Evolutionary conservation across 2,797 vertebrate species (phyloP).

Genomic region (Setipinna tenuifilis): DNA sequence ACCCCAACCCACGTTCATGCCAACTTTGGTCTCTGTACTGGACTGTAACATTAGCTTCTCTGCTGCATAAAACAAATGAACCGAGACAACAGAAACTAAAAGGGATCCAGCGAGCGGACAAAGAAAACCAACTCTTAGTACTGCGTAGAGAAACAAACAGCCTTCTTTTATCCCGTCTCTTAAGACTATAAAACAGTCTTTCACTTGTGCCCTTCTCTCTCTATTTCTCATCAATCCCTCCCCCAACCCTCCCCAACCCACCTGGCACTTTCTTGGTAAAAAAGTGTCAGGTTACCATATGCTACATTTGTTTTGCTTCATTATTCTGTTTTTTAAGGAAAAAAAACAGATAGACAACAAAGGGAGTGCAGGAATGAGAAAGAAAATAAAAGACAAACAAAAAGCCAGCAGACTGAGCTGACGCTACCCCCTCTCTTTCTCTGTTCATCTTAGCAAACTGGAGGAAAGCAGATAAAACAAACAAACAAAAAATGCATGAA

Average conservation of each 20-base stretch:
- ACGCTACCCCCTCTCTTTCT: slow-evolving; percentile 32
- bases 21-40: slow-evolving; percentile 89
- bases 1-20: slow-evolving; percentile 49
- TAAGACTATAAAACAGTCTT: slow-evolving; percentile 60
- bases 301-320: slow-evolving; percentile 74
- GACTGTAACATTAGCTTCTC: slow-evolving; percentile 60
- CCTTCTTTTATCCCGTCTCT: slow-evolving; percentile 46
- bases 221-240: slow-evolving; percentile 34
- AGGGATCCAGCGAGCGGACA: slow-evolving; percentile 40
- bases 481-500: slow-evolving; percentile 52
- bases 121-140: slow-evolving; percentile 40
- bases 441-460: slow-evolving; percentile 57
- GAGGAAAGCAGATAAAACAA: slow-evolving; percentile 35
- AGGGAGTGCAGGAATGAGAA: background rate
- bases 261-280: slow-evolving; percentile 58
- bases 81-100: slow-evolving; percentile 11
- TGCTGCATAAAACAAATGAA: slow-evolving; percentile 45
- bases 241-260: slow-evolving; percentile 51
- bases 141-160: slow-evolving; percentile 53
- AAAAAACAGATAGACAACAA: slow-evolving; percentile 41
- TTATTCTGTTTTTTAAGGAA: slow-evolving; percentile 45
- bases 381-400: slow-evolving; percentile 31
- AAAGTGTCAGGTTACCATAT: slow-evolving; percentile 66
- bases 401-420: slow-evolving; percentile 28
- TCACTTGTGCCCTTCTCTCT: slow-evolving; percentile 45